Conservation (phyloP, 2,888 invertebrate genomes). For the Polymixis lichenea region DNA sequence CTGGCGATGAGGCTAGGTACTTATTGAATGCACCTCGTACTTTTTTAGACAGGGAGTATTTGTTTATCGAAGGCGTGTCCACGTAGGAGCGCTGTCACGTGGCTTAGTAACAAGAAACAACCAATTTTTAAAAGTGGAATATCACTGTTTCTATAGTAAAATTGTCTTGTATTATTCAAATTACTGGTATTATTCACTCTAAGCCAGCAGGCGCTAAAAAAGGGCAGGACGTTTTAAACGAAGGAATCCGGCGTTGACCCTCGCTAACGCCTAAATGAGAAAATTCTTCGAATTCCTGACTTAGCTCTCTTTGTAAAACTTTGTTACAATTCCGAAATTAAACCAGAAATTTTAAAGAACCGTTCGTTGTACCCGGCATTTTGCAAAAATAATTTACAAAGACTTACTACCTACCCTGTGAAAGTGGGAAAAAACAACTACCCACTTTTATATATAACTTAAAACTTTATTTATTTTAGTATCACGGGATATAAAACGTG, state of each 20-base stretch:
- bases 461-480: constrained; percentile 8
- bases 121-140: too few relatives aligned
- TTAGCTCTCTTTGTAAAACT: constrained; percentile 24
- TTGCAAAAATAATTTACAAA: background rate
- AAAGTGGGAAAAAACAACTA: constrained; percentile 13
- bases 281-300: constrained; percentile 34
- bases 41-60: too few relatives aligned
- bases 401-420: background rate
- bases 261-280: constrained; percentile 30
- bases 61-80: too few relatives aligned
- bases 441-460: too few relatives aligned
- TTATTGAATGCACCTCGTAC: too few relatives aligned
- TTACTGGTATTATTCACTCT: background rate
- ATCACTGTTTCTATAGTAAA: too few relatives aligned
- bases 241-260: background rate
- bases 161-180: too few relatives aligned
- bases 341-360: constrained; percentile 18
- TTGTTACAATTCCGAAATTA: constrained; percentile 16
- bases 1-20: too few relatives aligned
- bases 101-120: too few relatives aligned
- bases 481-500: constrained; percentile 23
- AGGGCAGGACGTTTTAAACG: background rate
- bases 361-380: background rate
- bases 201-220: background rate
- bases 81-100: too few relatives aligned